A percentile compares a stretch with the other conserved stretches of the same genome.
Conservation (phyloP, 2,888 invertebrate species). For the Idaea dimidiata region DNA sequence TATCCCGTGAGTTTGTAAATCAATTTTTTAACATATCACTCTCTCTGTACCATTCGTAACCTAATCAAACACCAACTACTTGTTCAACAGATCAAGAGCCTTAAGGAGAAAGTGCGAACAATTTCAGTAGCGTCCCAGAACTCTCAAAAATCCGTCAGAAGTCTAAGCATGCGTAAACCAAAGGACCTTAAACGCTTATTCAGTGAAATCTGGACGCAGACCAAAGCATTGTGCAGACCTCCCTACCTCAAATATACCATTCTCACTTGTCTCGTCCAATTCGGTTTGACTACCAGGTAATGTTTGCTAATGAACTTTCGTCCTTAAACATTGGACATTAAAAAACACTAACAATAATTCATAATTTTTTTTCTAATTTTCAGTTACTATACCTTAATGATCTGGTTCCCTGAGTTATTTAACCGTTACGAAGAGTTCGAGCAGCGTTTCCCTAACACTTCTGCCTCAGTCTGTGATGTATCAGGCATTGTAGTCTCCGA, state of each 20-base stretch:
- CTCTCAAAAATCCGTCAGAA: conserved; percentile 84
- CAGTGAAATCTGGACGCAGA: conserved; percentile 87
- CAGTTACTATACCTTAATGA: conserved; percentile 94
- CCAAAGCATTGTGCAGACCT: conserved; percentile 86
- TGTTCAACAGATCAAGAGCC: conserved; percentile 82
- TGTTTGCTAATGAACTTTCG: background rate
- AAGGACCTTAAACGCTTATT: conserved; percentile 86
- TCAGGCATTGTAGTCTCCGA: conserved; percentile 83
- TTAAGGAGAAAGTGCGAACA: conserved; percentile 85
- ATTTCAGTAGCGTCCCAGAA: conserved; percentile 83
- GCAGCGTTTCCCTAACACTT: conserved; percentile 82
- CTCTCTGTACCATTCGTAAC: background rate
- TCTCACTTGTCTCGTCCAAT: conserved; percentile 90
- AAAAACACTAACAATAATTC: too few relatives aligned
- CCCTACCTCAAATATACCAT: conserved; percentile 88
- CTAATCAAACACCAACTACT: background rate
- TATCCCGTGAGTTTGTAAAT: conserved; percentile 83
- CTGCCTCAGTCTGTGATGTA: conserved; percentile 89
- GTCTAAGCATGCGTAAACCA: conserved; percentile 85
- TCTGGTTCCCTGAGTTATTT: conserved; percentile 95
- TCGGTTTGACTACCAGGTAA: conserved; percentile 89
- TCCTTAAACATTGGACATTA: background rate
- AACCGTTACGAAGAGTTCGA: conserved; percentile 90
- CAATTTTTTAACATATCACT: background rate
- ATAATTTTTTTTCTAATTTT: conserved; percentile 13